Evolutionary conservation across 2,113 vertebrate genomes (phyloP).

Genomic region (Takifugu flavidus): DNA sequence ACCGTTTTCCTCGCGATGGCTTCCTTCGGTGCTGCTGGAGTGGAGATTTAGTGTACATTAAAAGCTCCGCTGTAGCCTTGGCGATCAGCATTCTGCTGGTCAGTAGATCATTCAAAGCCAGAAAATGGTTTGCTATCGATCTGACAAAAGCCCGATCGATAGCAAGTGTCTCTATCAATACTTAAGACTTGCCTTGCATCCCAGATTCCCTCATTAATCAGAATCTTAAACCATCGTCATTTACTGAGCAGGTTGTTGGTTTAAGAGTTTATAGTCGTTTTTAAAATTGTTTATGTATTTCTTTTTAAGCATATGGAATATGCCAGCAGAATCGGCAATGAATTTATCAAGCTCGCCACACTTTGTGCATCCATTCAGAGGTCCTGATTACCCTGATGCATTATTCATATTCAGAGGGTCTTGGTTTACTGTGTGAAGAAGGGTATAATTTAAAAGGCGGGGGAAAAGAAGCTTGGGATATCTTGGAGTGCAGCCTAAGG

Average conservation of each 20-base stretch:
- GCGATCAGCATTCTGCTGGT: constrained; percentile 22
- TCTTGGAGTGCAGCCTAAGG: constrained; percentile 56
- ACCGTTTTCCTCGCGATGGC: constrained; percentile 16
- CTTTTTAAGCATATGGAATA: constrained; percentile 30
- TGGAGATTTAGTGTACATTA: constrained; percentile 30
- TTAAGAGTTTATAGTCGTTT: constrained; percentile 3
- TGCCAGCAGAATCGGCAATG: constrained; percentile 15
- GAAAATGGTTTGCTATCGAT: constrained; percentile 39
- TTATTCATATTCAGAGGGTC: constrained; percentile 60
- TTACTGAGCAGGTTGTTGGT: background rate
- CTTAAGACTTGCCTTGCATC: constrained; percentile 10
- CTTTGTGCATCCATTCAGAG: constrained; percentile 44
- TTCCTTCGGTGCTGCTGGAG: constrained; percentile 15
- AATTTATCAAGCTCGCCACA: constrained; percentile 57
- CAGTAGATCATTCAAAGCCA: constrained; percentile 39
- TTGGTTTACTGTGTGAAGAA: constrained; percentile 57
- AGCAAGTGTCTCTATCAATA: constrained; percentile 37
- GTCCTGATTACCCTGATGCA: constrained; percentile 64
- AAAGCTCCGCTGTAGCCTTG: constrained; percentile 37
- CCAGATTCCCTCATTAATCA: background rate
- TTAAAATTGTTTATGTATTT: constrained; percentile 19
- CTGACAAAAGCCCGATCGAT: constrained; percentile 13
- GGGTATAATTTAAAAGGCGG: constrained; percentile 64
- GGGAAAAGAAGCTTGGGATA: constrained; percentile 47
- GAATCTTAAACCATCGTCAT: too few relatives aligned